A percentile compares a stretch with the other conserved stretches of the same genome.
Conservation (phyloP, 2,113 vertebrate species). For the Pantherophis guttatus region DNA sequence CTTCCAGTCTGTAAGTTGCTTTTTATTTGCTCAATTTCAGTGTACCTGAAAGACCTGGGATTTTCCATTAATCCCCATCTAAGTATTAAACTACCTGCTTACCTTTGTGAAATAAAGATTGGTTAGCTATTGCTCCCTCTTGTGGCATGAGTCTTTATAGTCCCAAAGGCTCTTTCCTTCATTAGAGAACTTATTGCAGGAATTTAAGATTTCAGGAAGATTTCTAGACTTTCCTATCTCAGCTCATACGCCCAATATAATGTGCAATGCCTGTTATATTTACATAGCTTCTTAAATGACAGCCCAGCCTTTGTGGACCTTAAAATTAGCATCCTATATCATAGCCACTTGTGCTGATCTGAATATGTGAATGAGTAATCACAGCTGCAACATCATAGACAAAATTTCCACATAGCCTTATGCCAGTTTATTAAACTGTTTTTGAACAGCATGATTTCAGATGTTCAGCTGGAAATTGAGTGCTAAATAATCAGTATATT, state of each 20-base stretch:
- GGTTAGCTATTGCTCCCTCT: neutral
- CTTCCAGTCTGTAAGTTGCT: neutral
- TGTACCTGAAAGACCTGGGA: neutral
- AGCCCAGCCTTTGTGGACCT: neutral
- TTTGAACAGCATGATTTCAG: neutral
- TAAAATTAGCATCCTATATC: neutral
- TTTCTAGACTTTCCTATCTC: neutral
- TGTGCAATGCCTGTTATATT: neutral
- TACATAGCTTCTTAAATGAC: neutral
- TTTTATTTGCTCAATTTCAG: neutral
- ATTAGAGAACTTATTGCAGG: neutral
- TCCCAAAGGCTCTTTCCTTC: neutral
- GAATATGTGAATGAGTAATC: neutral
- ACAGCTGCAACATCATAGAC: neutral
- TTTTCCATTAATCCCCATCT: neutral
- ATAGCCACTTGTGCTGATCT: neutral
- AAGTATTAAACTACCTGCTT: neutral
- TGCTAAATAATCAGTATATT: neutral
- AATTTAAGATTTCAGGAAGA: neutral
- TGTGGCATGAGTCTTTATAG: neutral
- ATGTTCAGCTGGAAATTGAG: neutral
- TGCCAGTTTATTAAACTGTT: neutral
- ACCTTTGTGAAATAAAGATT: neutral
- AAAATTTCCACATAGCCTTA: neutral
- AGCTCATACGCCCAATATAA: neutral